These are phyloP conservation scores for Catharus ustulatus DNA, from an alignment of 2,797 vertebrate genomes.

Conservation along the genomic window DNA sequence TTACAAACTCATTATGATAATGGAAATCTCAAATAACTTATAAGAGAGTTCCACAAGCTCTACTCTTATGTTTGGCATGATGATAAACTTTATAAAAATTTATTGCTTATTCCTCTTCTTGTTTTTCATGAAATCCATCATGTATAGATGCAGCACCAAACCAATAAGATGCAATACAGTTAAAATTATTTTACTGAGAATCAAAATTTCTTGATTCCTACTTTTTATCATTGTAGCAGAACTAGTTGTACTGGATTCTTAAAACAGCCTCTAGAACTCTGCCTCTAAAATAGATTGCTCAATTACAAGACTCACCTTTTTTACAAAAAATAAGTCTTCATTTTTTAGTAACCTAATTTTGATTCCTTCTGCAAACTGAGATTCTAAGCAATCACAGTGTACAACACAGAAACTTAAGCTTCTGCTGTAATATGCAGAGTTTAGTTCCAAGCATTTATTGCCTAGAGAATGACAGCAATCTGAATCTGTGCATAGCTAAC, in stretches of 20 bases:
- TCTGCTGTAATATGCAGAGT: neutral
- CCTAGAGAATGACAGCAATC: neutral
- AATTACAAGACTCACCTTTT: conserved; percentile 26
- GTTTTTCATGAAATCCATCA: neutral
- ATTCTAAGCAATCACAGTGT: neutral
- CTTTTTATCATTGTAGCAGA: neutral
- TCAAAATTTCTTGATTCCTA: neutral
- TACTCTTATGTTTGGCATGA: neutral
- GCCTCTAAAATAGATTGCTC: neutral
- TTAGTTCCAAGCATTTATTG: conserved; percentile 1
- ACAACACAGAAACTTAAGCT: neutral
- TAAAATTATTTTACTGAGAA: neutral
- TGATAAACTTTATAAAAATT: neutral
- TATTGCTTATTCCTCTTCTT: neutral
- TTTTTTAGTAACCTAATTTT: conserved; percentile 5
- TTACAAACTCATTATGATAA: conserved; percentile 14
- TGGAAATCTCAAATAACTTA: neutral
- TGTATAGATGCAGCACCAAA: neutral
- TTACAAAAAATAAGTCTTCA: neutral
- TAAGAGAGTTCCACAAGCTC: neutral
- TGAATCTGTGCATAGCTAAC: neutral
- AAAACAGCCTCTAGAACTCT: neutral
- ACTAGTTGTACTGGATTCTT: neutral
- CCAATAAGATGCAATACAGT: neutral
- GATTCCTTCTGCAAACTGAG: neutral